These are phyloP conservation scores for Momotus momota DNA, from an alignment of 2,797 vertebrate species.

Conservation along the genomic window DNA sequence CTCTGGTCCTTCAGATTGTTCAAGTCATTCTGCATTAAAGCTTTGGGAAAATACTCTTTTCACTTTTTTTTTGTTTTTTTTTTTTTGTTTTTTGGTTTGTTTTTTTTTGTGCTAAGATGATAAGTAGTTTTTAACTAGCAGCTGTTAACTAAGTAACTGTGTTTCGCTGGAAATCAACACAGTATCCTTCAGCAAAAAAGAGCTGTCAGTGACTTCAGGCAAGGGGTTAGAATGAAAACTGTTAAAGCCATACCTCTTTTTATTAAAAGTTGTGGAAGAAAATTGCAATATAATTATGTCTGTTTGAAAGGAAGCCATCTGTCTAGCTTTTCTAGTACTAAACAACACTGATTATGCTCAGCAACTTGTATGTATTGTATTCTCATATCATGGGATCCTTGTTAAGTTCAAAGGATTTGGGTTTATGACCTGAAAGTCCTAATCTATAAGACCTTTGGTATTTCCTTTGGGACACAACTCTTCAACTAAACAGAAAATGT, in stretches of 20 bases:
- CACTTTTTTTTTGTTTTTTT: too few relatives aligned
- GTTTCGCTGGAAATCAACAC: not conserved
- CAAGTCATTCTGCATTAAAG: not conserved
- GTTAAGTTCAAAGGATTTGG: conserved; percentile 34
- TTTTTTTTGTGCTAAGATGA: not conserved
- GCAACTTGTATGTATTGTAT: not conserved
- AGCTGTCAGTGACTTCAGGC: not conserved
- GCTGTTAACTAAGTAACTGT: not conserved
- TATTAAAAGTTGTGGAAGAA: not conserved
- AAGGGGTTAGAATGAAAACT: not conserved
- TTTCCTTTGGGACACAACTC: not conserved
- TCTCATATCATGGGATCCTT: not conserved
- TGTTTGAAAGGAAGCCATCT: conserved; percentile 31
- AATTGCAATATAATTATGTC: not conserved
- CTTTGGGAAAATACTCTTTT: not conserved
- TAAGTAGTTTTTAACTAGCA: not conserved
- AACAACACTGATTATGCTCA: not conserved
- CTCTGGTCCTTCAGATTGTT: not conserved
- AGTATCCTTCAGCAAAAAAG: not conserved
- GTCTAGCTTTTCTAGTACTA: not conserved
- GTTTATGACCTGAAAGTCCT: not conserved
- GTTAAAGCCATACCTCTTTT: not conserved
- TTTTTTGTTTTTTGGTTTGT: not conserved
- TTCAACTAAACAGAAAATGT: not conserved
- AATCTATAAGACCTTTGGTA: not conserved